Percentiles rank a stretch among this genome's conserved stretches.
Conservation (phyloP, 2,113 vertebrate species). For the Rhadina sibilatrix region DNA sequence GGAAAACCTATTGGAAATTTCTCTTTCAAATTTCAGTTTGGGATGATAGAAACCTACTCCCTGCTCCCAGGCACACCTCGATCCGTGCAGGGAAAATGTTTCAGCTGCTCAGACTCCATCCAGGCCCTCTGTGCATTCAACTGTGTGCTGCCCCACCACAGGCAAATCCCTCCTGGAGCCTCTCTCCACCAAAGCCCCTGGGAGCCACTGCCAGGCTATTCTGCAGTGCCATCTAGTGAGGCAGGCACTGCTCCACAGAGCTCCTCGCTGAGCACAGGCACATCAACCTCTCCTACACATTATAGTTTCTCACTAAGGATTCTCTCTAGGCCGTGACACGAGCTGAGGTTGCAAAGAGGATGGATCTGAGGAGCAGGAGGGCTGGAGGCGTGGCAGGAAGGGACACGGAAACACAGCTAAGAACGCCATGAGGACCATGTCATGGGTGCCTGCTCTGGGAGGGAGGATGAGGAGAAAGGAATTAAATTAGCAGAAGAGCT, state of each 20-base stretch:
- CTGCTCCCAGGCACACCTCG: not conserved
- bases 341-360: not conserved
- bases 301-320: not conserved
- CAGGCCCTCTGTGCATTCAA: not conserved
- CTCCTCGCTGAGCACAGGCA: not conserved
- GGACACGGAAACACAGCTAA: not conserved
- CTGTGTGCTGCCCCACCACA: not conserved
- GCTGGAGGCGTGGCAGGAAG: accelerated
- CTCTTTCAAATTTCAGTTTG: not conserved
- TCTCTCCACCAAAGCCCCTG: accelerated
- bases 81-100: not conserved
- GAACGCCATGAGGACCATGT: accelerated
- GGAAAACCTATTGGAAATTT: not conserved
- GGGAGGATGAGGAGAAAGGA: not conserved
- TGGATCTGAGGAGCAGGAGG: not conserved
- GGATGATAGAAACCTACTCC: not conserved
- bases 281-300: accelerated
- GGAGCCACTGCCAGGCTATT: not conserved
- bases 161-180: not conserved
- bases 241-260: not conserved
- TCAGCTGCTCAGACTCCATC: not conserved
- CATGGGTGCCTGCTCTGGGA: not conserved
- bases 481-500: not conserved
- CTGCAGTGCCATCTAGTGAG: slow-evolving; percentile 63
- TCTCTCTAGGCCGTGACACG: no score